phyloP scores from a whole-genome alignment of 2,888 invertebrate genomes.

The Creontiades dilutus region DNA sequence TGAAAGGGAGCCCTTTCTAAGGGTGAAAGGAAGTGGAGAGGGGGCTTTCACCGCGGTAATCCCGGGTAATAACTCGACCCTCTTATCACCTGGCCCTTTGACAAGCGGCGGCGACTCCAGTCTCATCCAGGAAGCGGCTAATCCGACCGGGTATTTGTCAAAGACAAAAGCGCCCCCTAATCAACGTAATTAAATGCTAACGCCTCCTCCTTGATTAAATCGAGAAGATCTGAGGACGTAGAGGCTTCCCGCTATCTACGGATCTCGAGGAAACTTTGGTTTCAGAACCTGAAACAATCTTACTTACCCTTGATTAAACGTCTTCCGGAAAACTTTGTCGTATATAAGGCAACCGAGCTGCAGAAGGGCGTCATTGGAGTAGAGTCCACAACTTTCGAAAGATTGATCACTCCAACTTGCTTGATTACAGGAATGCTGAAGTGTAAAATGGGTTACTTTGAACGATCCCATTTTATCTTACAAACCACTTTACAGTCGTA shows the following conservation, averaged over 20 bases:
- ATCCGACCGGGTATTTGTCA: conserved; percentile 71
- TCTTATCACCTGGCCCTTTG: conserved; percentile 68
- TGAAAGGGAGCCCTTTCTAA: background rate
- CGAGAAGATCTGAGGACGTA: conserved; percentile 28
- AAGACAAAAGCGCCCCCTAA: conserved; percentile 71
- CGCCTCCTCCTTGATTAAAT: conserved; percentile 71
- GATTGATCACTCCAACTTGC: conserved; percentile 41
- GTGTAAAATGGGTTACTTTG: conserved; percentile 34
- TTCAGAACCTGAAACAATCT: conserved; percentile 55
- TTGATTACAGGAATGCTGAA: conserved; percentile 23
- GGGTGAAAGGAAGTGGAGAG: background rate
- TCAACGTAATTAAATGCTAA: conserved; percentile 72
- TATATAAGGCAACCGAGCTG: conserved; percentile 15
- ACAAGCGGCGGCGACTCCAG: conserved; percentile 33
- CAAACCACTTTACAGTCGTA: background rate
- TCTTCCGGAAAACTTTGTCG: conserved; percentile 49
- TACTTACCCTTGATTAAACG: conserved; percentile 53
- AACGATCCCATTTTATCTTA: background rate
- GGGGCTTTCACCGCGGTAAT: conserved; percentile 50
- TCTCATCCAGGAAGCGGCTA: conserved; percentile 45
- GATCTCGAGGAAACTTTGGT: conserved; percentile 30
- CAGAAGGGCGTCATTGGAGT: background rate
- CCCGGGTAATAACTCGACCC: conserved; percentile 67
- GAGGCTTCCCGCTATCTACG: conserved; percentile 46
- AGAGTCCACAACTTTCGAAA: background rate